Evolutionary conservation across 2,888 invertebrate species (phyloP).

Genomic region (Gari tellinella): DNA sequence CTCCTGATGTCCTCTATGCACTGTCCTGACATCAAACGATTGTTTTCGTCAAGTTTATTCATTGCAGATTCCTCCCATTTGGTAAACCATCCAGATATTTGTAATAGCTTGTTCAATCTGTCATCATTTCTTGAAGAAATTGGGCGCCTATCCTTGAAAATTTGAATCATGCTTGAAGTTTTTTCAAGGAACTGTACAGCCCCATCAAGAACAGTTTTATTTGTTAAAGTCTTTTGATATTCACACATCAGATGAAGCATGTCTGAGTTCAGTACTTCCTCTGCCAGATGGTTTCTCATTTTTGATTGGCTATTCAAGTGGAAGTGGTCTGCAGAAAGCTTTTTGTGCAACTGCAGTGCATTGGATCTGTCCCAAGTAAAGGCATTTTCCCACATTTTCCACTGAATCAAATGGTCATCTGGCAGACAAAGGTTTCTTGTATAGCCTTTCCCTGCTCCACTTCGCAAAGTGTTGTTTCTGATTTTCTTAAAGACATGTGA

Average conservation of each 20-base stretch:
- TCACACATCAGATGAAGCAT: constrained; percentile 47
- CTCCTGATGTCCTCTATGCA: constrained; percentile 48
- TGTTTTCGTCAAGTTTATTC: neutral
- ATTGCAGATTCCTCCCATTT: constrained; percentile 4
- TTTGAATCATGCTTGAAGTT: constrained; percentile 16
- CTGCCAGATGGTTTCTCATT: constrained; percentile 59
- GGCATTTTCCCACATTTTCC: constrained; percentile 50
- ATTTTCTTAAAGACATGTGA: constrained; percentile 56
- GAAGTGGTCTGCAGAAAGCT: constrained; percentile 47
- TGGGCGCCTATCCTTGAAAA: constrained; percentile 27
- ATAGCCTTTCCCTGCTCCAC: constrained; percentile 26
- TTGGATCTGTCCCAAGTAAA: constrained; percentile 54
- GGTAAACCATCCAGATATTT: constrained; percentile 18
- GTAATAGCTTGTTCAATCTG: constrained; percentile 10
- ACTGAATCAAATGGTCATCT: constrained; percentile 22
- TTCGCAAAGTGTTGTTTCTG: constrained; percentile 52
- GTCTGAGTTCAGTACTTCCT: constrained; percentile 49
- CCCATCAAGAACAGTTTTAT: constrained; percentile 38
- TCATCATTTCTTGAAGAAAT: constrained; percentile 19
- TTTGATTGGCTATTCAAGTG: constrained; percentile 32
- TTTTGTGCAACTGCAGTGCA: constrained; percentile 44
- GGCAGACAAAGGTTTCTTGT: constrained; percentile 25
- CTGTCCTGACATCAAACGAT: constrained; percentile 38
- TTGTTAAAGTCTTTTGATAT: constrained; percentile 19
- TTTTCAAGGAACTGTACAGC: constrained; percentile 27